These are phyloP conservation scores for Alentia gelatinosa DNA, from an alignment of 2,888 invertebrate species.

Conservation along the genomic window DNA sequence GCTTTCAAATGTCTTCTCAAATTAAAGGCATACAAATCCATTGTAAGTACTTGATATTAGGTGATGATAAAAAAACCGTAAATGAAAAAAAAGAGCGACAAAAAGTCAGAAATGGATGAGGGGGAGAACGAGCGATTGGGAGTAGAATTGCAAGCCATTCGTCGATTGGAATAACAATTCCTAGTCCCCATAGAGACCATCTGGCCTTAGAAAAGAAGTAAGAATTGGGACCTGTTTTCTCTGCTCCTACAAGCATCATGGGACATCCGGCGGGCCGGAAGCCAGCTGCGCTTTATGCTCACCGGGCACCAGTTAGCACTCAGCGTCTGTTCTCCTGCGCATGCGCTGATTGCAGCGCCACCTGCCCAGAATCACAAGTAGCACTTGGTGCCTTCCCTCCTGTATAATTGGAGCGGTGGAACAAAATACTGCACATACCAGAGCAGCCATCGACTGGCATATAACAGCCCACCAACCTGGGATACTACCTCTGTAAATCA, in stretches of 20 bases:
- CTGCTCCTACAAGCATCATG: neutral
- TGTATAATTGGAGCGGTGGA: neutral
- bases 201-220: neutral
- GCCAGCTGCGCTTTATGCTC: neutral
- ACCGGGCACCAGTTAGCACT: neutral
- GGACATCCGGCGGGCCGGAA: neutral
- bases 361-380: neutral
- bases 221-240: neutral
- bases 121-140: neutral
- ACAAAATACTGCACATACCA: neutral
- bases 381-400: neutral
- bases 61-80: too few species aligned
- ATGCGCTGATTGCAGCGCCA: neutral
- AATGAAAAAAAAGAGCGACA: neutral
- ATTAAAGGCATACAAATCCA: too few species aligned
- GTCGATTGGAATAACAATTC: neutral
- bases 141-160: neutral
- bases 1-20: too few species aligned
- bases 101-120: neutral
- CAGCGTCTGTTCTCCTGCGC: slow-evolving; percentile 4
- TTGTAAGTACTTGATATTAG: too few species aligned
- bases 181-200: neutral
- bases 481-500: too few species aligned
- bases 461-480: neutral
- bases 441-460: neutral